Conservation (phyloP, 2,888 invertebrate species). For the Cryptophagus acutangulus region DNA sequence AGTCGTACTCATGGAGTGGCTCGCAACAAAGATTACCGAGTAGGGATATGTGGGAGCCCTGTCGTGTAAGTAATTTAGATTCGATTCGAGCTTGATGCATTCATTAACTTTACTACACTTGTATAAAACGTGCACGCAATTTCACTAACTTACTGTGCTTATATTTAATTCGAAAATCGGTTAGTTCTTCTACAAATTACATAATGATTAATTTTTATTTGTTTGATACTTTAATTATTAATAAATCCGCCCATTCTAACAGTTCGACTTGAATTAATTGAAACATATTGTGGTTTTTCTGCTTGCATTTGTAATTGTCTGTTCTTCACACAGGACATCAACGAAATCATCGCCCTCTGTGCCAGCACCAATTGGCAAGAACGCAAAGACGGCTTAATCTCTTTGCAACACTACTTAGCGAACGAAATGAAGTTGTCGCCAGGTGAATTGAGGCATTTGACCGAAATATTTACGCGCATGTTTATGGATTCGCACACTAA, state of each 20-base stretch:
- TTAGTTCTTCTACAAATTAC: conserved; percentile 1
- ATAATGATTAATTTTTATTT: background rate
- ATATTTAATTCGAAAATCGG: too few relatives aligned
- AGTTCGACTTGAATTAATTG: too few relatives aligned
- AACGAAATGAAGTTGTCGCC: conserved; percentile 62
- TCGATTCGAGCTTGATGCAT: too few relatives aligned
- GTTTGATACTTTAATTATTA: too few relatives aligned
- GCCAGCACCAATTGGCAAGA: conserved; percentile 92
- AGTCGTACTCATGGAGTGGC: conserved; percentile 81
- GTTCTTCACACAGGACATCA: conserved; percentile 60
- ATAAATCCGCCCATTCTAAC: too few relatives aligned
- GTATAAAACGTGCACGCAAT: too few relatives aligned
- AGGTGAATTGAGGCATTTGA: conserved; percentile 75
- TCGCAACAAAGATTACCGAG: conserved; percentile 71
- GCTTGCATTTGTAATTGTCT: background rate
- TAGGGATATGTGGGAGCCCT: conserved; percentile 57
- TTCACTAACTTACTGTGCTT: too few relatives aligned
- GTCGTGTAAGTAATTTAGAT: conserved; percentile 43
- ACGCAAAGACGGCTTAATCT: conserved; percentile 84
- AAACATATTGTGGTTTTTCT: too few relatives aligned
- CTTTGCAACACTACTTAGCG: conserved; percentile 66
- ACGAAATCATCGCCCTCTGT: conserved; percentile 81
- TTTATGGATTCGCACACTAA: conserved; percentile 95
- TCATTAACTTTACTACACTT: too few relatives aligned
- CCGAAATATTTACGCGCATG: conserved; percentile 92